Percentiles rank a stretch among this genome's conserved stretches.
Evolutionary conservation across 1,140 invertebrate genomes (phyloP).

Genomic region (Subanguina moxae): DNA sequence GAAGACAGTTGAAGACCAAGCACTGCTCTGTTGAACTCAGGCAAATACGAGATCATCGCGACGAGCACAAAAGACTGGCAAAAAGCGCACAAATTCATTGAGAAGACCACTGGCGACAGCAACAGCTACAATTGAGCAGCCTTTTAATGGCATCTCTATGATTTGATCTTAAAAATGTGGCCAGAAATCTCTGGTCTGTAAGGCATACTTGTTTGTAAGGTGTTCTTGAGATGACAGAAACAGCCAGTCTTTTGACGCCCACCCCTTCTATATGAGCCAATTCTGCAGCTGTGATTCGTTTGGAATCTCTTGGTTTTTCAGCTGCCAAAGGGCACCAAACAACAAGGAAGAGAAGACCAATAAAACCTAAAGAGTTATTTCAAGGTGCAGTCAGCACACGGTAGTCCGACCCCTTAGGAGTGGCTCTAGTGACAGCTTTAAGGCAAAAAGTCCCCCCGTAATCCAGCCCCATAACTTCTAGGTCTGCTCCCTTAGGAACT

Average conservation of each 20-base stretch:
- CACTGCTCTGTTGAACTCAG: slow-evolving; percentile 26
- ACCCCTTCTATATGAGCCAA: slow-evolving; percentile 19
- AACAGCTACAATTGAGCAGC: slow-evolving; percentile 12
- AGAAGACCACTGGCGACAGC: slow-evolving; percentile 25
- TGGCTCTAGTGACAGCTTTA: no score
- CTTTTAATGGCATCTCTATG: no score
- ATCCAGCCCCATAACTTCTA: background rate
- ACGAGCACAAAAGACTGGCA: slow-evolving; percentile 35
- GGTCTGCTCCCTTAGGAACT: background rate
- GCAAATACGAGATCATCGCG: slow-evolving; percentile 23
- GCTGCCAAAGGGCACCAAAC: slow-evolving; percentile 24
- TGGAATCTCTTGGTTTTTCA: slow-evolving; percentile 21
- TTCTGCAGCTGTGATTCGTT: slow-evolving; percentile 24
- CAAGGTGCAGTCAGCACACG: slow-evolving; percentile 8
- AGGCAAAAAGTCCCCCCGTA: no score
- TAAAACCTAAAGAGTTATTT: slow-evolving; percentile 12
- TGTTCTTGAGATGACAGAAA: slow-evolving; percentile 1
- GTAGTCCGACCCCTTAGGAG: no score
- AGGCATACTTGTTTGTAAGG: slow-evolving; percentile 8
- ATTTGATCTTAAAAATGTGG: no score
- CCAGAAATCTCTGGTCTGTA: background rate
- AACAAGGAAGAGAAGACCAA: slow-evolving; percentile 18
- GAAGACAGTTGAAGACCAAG: slow-evolving; percentile 13
- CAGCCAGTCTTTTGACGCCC: background rate
- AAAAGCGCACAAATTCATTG: slow-evolving; percentile 27